phyloP scores from a whole-genome alignment of 1,140 invertebrate species.

The Hyphantria cunea region DNA sequence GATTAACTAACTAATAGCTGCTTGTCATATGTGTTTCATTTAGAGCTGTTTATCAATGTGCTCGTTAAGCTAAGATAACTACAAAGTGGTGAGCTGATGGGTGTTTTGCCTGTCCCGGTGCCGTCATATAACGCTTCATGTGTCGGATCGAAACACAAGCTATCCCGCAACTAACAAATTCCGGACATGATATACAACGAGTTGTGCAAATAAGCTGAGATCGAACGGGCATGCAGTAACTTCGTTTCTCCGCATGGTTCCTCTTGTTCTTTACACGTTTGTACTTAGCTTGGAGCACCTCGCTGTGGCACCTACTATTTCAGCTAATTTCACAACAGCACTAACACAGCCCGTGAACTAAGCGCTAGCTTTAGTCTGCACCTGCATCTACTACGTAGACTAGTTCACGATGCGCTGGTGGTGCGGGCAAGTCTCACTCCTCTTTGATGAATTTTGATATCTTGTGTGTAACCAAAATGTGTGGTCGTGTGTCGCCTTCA shows the following conservation, averaged over 20 bases:
- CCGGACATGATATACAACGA: neutral
- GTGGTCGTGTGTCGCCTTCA: too few species aligned
- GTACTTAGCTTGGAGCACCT: slow-evolving; percentile 41
- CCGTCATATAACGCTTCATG: neutral
- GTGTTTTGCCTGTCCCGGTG: slow-evolving; percentile 30
- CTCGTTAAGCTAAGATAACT: slow-evolving; percentile 32
- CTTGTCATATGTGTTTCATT: slow-evolving; percentile 51
- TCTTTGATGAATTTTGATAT: too few species aligned
- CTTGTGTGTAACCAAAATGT: too few species aligned
- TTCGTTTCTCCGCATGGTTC: slow-evolving; percentile 49
- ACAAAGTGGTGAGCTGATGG: slow-evolving; percentile 22
- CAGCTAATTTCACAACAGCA: slow-evolving; percentile 76
- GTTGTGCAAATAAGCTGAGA: slow-evolving; percentile 77
- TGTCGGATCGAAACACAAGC: slow-evolving; percentile 37
- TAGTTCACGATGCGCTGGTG: slow-evolving; percentile 11
- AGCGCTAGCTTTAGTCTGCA: slow-evolving; percentile 59
- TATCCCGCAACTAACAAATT: slow-evolving; percentile 16
- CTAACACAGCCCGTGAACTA: slow-evolving; percentile 31
- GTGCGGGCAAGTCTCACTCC: neutral
- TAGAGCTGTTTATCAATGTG: slow-evolving; percentile 44
- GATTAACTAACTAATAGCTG: slow-evolving; percentile 32
- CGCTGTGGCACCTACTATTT: slow-evolving; percentile 54
- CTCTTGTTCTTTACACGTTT: slow-evolving; percentile 31
- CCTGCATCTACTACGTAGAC: slow-evolving; percentile 38
- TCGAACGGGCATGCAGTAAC: slow-evolving; percentile 68